These are phyloP conservation scores for Mnemiopsis leidyi DNA, from an alignment of 37 sponge, comb jelly and placozoan genomes.

Conservation along the genomic window DNA sequence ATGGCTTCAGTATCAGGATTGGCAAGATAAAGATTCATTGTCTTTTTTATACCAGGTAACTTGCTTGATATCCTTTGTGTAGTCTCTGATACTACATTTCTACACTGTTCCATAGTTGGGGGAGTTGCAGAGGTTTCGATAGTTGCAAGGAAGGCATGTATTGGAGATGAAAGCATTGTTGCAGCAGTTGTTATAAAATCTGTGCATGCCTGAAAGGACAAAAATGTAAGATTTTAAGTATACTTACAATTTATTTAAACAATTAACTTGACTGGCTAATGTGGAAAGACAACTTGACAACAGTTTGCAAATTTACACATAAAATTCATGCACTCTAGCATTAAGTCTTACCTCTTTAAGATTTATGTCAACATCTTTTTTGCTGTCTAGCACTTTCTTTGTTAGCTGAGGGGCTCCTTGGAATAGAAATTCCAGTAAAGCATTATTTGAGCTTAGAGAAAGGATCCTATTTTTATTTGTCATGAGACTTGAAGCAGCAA, in stretches of 20 bases:
- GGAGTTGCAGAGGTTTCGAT: not conserved
- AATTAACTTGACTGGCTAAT: too few relatives aligned
- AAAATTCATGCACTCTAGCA: too few relatives aligned
- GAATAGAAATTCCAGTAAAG: constrained; percentile 92
- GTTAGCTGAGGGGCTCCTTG: constrained; percentile 70
- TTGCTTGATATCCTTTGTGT: constrained; percentile 44
- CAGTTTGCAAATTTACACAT: too few relatives aligned
- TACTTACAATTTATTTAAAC: too few relatives aligned
- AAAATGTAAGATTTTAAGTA: too few relatives aligned
- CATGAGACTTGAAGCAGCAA: constrained; percentile 82
- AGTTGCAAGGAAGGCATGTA: constrained; percentile 31
- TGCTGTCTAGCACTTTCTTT: constrained; percentile 55
- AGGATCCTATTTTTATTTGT: constrained; percentile 82
- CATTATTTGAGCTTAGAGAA: constrained; percentile 83
- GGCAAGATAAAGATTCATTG: constrained; percentile 85
- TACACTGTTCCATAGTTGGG: constrained; percentile 24
- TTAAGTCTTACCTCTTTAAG: constrained; percentile 44
- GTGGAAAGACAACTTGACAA: too few relatives aligned
- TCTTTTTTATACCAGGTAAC: constrained; percentile 71
- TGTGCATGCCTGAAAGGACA: constrained; percentile 41
- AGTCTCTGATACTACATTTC: constrained; percentile 53
- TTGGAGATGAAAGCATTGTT: constrained; percentile 41
- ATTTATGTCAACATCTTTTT: constrained; percentile 53
- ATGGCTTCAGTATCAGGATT: constrained; percentile 94
- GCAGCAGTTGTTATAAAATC: constrained; percentile 62